A percentile compares a stretch with the other conserved stretches of the same genome.
Conservation (phyloP, 2,113 vertebrate species). For the Cololabis saira region DNA sequence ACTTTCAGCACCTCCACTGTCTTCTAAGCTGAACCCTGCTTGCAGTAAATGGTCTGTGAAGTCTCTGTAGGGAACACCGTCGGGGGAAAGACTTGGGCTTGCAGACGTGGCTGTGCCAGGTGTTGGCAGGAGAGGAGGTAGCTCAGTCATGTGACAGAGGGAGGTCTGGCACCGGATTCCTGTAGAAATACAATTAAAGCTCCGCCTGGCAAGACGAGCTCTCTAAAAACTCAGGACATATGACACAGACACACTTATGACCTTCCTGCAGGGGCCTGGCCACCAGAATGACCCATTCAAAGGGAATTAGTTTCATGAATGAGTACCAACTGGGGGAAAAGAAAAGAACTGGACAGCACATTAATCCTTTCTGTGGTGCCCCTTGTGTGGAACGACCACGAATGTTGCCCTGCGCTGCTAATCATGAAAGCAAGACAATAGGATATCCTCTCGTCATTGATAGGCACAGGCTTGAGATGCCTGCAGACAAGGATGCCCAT, state of each 20-base stretch:
- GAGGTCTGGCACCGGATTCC: constrained; percentile 46
- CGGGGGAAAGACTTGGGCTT: constrained; percentile 33
- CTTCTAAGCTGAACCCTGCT: constrained; percentile 13
- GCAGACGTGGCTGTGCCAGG: constrained; percentile 57
- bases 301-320: constrained; percentile 41
- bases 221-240: constrained; percentile 28
- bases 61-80: constrained; percentile 24
- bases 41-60: constrained; percentile 47
- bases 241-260: constrained; percentile 58
- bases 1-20: constrained; percentile 35
- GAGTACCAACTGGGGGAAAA: constrained; percentile 44
- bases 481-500: constrained; percentile 44
- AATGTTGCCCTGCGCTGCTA: constrained; percentile 53
- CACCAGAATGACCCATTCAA: constrained; percentile 16
- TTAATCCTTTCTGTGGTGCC: constrained; percentile 62
- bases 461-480: constrained; percentile 29
- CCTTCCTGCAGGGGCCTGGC: constrained; percentile 73
- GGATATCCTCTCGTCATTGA: constrained; percentile 50
- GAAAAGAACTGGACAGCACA: constrained; percentile 62
- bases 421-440: constrained; percentile 22
- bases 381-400: constrained; percentile 53
- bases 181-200: constrained; percentile 42
- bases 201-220: constrained; percentile 35
- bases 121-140: constrained; percentile 41
- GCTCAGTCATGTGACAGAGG: constrained; percentile 51